These are phyloP conservation scores for Ametastegia equiseti DNA, from an alignment of 2,888 invertebrate species.

Conservation along the genomic window DNA sequence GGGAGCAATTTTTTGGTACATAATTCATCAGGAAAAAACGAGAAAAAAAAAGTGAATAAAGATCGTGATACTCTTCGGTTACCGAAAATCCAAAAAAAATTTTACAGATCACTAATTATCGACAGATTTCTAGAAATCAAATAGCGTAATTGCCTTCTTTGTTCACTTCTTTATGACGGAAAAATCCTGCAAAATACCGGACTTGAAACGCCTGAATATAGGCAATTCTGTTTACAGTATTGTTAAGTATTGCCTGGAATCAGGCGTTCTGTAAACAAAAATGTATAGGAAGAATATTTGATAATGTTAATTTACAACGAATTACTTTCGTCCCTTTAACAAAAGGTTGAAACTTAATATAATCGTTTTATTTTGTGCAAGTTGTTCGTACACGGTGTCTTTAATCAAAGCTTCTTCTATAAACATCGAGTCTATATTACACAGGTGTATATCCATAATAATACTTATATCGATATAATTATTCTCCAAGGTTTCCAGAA, in stretches of 20 bases:
- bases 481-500: background rate
- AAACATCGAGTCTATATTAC: conserved; percentile 60
- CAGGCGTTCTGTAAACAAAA: background rate
- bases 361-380: conserved; percentile 59
- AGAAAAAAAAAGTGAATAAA: no score
- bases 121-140: no score
- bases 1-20: no score
- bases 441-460: conserved; percentile 44
- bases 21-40: no score
- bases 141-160: no score
- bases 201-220: background rate
- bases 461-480: conserved; percentile 49
- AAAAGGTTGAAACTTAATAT: conserved; percentile 50
- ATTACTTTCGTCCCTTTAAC: background rate
- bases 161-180: no score
- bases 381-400: conserved; percentile 56
- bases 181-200: no score
- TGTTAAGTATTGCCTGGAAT: background rate
- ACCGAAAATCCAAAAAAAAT: no score
- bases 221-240: background rate
- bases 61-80: no score
- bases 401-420: conserved; percentile 50
- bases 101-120: no score
- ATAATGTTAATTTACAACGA: background rate
- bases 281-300: background rate